phyloP scores from a whole-genome alignment of 2,888 invertebrate species.

The Busseola fusca region DNA sequence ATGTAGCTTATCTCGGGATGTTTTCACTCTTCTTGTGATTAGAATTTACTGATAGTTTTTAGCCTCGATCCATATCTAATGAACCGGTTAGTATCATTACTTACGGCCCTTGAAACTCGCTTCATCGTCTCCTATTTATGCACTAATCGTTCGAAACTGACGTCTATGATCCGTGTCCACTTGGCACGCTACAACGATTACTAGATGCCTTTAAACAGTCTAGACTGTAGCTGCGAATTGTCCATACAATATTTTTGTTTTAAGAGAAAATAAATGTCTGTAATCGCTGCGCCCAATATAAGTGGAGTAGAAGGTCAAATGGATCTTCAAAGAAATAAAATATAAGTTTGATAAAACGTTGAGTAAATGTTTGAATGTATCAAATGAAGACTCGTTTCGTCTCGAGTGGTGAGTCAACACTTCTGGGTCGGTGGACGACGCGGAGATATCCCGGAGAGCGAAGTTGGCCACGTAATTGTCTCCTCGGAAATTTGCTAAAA shows the following conservation, averaged over 20 bases:
- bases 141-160: constrained; percentile 64
- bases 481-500: constrained; percentile 53
- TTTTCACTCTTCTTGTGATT: constrained; percentile 63
- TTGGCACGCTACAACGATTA: constrained; percentile 64
- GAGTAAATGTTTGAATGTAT: constrained; percentile 67
- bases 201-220: constrained; percentile 44
- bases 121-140: constrained; percentile 51
- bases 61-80: constrained; percentile 61
- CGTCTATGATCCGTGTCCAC: constrained; percentile 68
- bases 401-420: constrained; percentile 66
- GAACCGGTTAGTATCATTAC: constrained; percentile 45
- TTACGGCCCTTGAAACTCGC: constrained; percentile 41
- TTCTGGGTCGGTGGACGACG: constrained; percentile 46
- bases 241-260: constrained; percentile 49
- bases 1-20: constrained; percentile 54
- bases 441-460: constrained; percentile 46
- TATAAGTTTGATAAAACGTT: constrained; percentile 63
- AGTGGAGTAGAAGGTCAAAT: constrained; percentile 76
- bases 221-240: constrained; percentile 46
- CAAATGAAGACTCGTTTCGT: constrained; percentile 58
- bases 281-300: constrained; percentile 71
- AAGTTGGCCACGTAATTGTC: constrained; percentile 64
- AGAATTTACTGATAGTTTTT: constrained; percentile 59
- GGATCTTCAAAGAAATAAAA: constrained; percentile 61
- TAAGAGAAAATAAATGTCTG: constrained; percentile 64